Evolutionary conservation across 2,888 invertebrate genomes (phyloP), one percentile per base, ranked within the genome.

Genomic region (Coleophora deauratella): DNA sequence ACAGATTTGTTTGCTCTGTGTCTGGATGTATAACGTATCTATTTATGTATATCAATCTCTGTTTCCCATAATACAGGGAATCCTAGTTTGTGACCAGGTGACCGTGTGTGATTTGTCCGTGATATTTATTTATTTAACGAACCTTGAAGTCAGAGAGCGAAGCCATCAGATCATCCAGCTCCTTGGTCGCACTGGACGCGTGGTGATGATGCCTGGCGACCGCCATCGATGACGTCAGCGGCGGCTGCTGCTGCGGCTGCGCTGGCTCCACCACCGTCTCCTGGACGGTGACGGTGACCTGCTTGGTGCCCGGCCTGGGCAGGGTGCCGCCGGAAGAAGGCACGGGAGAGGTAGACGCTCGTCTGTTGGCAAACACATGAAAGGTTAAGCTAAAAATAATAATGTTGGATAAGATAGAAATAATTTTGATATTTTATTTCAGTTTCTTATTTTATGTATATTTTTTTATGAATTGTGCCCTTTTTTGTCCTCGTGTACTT

Each of bases 131-230:
- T 21, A 21, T 6, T 21, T 21, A 21, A 21, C 59, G 46, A 47
- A 95, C 98, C 93, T 97, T 97, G 70, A 97, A 96, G 71, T 97
- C 97, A 0, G 97, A 97, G 9, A 98, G 86, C 6, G 97, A 96
- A 1, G 95, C 96, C 98, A 98, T 98, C 47, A 98, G 88, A 66
- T 98, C 97, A 66, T 98, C 98, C 46, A 98, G 88, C 72, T 98
- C 98, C 73, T 93, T 92, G 14, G 98, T 98, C 30, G 98, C 98
- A 45, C 94, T 93, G 40, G 97, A 97, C 14, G 96, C 94, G 43
- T 84, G 84, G 58, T 73, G 87, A 45, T 73, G 81, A 9, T 72
- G 67, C n/a, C 63, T 44, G 4, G 56, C 49, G 13, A 49, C 56
- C 27, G 45, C 37, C 27, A 50, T 35, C 32, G 52, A 85, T 57